Evolutionary conservation across 2,888 invertebrate species (phyloP), one percentile per base, ranked within the genome.

Genomic region (Yponomeuta plumbellus): DNA sequence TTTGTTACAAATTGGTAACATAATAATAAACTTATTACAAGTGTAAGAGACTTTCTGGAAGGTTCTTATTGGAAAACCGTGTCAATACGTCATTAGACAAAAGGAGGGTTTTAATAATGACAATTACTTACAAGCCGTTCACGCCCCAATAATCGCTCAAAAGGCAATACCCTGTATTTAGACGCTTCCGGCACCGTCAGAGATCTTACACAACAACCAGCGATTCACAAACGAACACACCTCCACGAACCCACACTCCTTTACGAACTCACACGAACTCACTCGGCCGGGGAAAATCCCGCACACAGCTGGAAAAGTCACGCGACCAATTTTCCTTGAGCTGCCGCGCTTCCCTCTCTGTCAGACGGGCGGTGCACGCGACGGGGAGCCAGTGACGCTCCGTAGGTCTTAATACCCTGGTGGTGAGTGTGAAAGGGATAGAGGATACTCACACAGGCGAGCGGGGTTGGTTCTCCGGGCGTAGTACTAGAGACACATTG

Each of bases 401-500:
- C n/a, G 21, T 5, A 62, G 67, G 22, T 65, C 65, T n/a, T 13
- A 13, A 21, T 13, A 57, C 6, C 20, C 21, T 66, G 64, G 67
- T 39, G 17, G 56, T 13, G n/a, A 20, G 22, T 23, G 20, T 39
- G 64, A 67, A 20, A 68, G 79, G 71, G 81, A 80, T 61, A 68
- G 76, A 67, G 66, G 68, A 74, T 79, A 71, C 71, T 68, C 80
- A 72, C 86, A 84, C 84, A 86, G 84, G 67, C 63, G 57, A 69
- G 71, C 67, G 67, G 69, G 82, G 82, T 80, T 85, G 65, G 61
- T 61, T 59, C 61, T 81, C 78, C 85, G 84, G 82, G 84, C 89
- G 88, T 91, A 91, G 91, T 91, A 90, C 91, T 91, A 91, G 88
- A 90, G 88, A 91, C 91, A 91, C 91, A 90, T 91, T 91, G 91